Percentiles rank a stretch among this genome's conserved stretches.
Conservation (phyloP, 30 jellyfish, hydroid and myxozoan genomes). For the Aurelia sp. region DNA sequence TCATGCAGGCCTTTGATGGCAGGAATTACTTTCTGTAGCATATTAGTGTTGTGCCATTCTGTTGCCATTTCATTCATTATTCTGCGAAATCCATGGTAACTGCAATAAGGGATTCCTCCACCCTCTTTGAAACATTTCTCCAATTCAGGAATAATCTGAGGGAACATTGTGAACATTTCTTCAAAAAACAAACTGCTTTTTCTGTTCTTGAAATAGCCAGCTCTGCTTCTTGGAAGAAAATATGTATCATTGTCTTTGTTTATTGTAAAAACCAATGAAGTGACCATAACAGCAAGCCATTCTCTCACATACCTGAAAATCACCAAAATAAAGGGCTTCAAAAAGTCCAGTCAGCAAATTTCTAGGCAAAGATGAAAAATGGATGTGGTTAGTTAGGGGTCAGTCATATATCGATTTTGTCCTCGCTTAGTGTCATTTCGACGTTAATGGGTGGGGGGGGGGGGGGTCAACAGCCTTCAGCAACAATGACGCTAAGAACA, state of each 20-base stretch:
- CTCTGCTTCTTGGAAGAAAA: constrained; percentile 33
- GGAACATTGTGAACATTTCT: constrained; percentile 18
- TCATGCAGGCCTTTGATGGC: constrained; percentile 40
- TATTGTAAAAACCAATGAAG: background rate
- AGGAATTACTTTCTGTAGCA: constrained; percentile 26
- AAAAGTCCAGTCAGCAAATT: too few relatives aligned
- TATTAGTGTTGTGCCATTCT: constrained; percentile 1
- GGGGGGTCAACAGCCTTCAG: too few relatives aligned
- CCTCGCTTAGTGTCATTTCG: too few relatives aligned
- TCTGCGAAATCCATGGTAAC: constrained; percentile 26
- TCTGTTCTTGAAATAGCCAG: background rate
- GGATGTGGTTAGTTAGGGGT: too few relatives aligned
- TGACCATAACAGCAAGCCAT: constrained; percentile 65
- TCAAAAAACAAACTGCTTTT: background rate
- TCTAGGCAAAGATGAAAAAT: too few relatives aligned
- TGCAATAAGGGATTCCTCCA: constrained; percentile 62
- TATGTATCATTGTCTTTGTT: constrained; percentile 45
- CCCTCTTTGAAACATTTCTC: constrained; percentile 55
- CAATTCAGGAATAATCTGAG: background rate
- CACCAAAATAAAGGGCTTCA: too few relatives aligned
- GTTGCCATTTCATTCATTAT: constrained; percentile 35
- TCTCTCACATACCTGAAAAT: constrained; percentile 65
- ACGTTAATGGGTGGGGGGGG: too few relatives aligned
- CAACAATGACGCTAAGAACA: too few relatives aligned
- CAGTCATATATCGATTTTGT: too few relatives aligned